phyloP scores from a whole-genome alignment of 2,797 vertebrate genomes.

The Labeo calbasu region DNA sequence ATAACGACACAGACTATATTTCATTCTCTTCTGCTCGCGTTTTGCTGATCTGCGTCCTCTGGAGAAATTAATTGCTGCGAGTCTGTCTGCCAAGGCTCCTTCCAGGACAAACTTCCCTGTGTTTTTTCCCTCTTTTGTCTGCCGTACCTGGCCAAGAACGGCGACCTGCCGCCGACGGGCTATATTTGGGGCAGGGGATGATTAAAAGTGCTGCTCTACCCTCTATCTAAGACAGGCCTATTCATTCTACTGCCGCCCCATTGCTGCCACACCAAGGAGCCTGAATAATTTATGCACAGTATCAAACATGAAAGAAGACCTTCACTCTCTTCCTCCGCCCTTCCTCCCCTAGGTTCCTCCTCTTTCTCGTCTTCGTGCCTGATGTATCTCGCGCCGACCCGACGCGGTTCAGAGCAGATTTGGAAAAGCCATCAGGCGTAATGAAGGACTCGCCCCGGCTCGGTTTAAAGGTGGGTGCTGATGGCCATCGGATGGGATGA shows the following conservation, averaged over 20 bases:
- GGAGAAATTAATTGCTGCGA: slow-evolving; percentile 63
- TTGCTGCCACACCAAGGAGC: slow-evolving; percentile 72
- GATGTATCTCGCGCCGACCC: slow-evolving; percentile 1
- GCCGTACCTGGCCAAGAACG: slow-evolving; percentile 54
- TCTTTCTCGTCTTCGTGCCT: slow-evolving; percentile 28
- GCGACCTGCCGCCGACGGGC: slow-evolving; percentile 66
- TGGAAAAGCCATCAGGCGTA: slow-evolving; percentile 35
- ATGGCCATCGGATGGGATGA: slow-evolving; percentile 22
- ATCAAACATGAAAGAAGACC: slow-evolving; percentile 85
- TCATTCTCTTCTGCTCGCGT: slow-evolving; percentile 54
- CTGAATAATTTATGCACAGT: slow-evolving; percentile 87
- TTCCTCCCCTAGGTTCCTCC: slow-evolving; percentile 34
- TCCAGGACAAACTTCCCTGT: slow-evolving; percentile 53
- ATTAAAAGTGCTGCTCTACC: slow-evolving; percentile 84
- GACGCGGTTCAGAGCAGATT: slow-evolving; percentile 11
- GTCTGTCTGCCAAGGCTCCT: slow-evolving; percentile 48
- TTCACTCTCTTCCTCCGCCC: slow-evolving; percentile 58
- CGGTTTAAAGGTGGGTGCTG: slow-evolving; percentile 17
- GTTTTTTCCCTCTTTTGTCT: slow-evolving; percentile 46
- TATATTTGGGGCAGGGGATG: slow-evolving; percentile 82
- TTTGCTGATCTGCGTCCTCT: slow-evolving; percentile 46
- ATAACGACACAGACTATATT: slow-evolving; percentile 65
- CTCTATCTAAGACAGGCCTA: slow-evolving; percentile 81
- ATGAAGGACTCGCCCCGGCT: slow-evolving; percentile 28
- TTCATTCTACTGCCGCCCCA: slow-evolving; percentile 82